Percentiles rank a stretch among this genome's conserved stretches.
These are phyloP conservation scores for Calliphora vicina DNA, from an alignment of 1,140 invertebrate genomes.

Conservation along the genomic window DNA sequence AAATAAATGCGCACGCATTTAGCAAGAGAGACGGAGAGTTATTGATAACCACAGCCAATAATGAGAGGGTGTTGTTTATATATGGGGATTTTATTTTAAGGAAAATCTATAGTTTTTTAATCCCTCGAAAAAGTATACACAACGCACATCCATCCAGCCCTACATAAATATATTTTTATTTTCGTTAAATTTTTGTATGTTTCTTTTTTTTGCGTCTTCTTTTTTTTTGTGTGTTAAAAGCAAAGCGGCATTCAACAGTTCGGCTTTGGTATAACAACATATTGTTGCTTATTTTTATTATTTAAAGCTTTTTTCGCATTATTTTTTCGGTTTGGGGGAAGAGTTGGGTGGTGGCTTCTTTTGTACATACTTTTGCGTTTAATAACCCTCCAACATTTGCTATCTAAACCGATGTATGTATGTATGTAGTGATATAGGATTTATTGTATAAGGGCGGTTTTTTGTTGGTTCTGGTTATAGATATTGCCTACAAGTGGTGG, in stretches of 20 bases:
- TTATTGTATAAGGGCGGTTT: not conserved
- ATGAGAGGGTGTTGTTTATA: not conserved
- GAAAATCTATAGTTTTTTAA: not conserved
- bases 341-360: not conserved
- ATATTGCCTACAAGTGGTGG: conserved; percentile 15
- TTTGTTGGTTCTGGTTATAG: not conserved
- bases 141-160: too few relatives aligned
- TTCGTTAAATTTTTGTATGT: not conserved
- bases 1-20: not conserved
- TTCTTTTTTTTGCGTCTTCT: not conserved
- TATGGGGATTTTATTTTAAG: not conserved
- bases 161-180: not conserved
- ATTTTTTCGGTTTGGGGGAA: not conserved
- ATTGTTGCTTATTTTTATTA: not conserved
- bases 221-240: not conserved
- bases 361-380: not conserved
- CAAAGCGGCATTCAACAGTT: conserved; percentile 10
- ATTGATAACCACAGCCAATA: not conserved
- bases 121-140: too few relatives aligned
- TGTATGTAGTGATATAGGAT: not conserved
- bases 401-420: not conserved
- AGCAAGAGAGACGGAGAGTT: not conserved
- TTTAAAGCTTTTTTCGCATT: not conserved
- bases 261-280: conserved; percentile 11
- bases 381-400: not conserved